Evolutionary conservation across 1,140 invertebrate genomes (phyloP).

Genomic region (Ostrea denselamellosa): DNA sequence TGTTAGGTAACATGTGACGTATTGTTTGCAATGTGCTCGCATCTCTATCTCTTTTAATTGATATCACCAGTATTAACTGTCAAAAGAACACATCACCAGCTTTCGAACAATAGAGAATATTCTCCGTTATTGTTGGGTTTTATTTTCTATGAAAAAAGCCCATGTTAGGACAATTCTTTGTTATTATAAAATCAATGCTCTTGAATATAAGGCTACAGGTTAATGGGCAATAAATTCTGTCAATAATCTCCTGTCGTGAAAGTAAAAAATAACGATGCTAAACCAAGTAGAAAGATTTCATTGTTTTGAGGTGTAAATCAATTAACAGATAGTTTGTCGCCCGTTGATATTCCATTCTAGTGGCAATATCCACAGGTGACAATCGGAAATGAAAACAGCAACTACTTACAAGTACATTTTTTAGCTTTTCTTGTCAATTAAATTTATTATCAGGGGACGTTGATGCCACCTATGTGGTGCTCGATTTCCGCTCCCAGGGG

Average conservation of each 20-base stretch:
- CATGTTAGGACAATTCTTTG: too few species aligned
- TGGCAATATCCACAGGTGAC: not conserved
- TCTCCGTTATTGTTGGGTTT: too few species aligned
- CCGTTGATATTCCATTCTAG: not conserved
- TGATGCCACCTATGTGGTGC: not conserved
- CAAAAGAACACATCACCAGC: too few species aligned
- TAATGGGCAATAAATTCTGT: not conserved
- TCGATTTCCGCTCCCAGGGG: constrained; percentile 7
- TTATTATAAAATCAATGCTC: not conserved
- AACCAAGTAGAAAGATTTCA: not conserved
- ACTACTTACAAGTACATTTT: not conserved
- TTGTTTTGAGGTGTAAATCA: not conserved
- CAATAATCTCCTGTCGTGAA: not conserved
- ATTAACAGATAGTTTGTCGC: not conserved
- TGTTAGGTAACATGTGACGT: too few species aligned
- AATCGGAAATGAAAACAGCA: constrained; percentile 11
- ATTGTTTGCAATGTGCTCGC: too few species aligned
- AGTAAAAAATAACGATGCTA: not conserved
- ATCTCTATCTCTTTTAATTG: too few species aligned
- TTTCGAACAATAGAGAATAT: too few species aligned
- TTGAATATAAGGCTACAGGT: too few species aligned
- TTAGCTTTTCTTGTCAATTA: constrained; percentile 12
- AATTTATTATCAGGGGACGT: not conserved
- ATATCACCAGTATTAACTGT: too few species aligned
- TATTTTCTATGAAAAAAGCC: too few species aligned